Evolutionary conservation across 2,113 vertebrate genomes (phyloP).

Genomic region (Cyprinus carpio): DNA sequence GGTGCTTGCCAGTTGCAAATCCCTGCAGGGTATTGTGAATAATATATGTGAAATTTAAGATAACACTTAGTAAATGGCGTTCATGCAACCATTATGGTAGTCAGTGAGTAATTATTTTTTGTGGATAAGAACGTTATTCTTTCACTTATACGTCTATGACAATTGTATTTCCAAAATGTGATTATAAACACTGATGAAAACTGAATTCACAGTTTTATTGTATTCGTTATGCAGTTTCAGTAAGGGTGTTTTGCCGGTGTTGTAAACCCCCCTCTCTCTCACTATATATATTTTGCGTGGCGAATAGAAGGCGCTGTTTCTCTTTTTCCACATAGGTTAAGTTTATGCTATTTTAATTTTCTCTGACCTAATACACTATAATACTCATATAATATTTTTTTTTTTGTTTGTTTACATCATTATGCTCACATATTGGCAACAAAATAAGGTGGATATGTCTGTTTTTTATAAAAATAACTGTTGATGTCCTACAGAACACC

Average conservation of each 20-base stretch:
- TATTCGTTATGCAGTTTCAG: not conserved
- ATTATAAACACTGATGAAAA: not conserved
- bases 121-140: not conserved
- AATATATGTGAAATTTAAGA: not conserved
- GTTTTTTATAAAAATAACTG: not conserved
- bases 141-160: not conserved
- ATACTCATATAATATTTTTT: slow-evolving; percentile 4
- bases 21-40: not conserved
- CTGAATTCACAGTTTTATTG: not conserved
- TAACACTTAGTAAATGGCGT: not conserved
- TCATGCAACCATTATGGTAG: not conserved
- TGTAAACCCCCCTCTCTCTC: too few relatives aligned
- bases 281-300: not conserved
- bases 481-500: too few relatives aligned
- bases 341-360: not conserved
- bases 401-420: not conserved
- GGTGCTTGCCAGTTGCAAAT: not conserved
- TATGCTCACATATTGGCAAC: not conserved
- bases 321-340: slow-evolving; percentile 44
- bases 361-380: not conserved
- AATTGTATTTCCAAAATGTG: not conserved
- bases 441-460: not conserved
- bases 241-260: not conserved
- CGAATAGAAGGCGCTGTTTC: slow-evolving; percentile 69
- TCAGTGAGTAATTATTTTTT: not conserved